Evolutionary conservation across 2,797 vertebrate genomes (phyloP), one percentile per base, ranked within the genome.

Genomic region (Peromyscus eremicus): DNA sequence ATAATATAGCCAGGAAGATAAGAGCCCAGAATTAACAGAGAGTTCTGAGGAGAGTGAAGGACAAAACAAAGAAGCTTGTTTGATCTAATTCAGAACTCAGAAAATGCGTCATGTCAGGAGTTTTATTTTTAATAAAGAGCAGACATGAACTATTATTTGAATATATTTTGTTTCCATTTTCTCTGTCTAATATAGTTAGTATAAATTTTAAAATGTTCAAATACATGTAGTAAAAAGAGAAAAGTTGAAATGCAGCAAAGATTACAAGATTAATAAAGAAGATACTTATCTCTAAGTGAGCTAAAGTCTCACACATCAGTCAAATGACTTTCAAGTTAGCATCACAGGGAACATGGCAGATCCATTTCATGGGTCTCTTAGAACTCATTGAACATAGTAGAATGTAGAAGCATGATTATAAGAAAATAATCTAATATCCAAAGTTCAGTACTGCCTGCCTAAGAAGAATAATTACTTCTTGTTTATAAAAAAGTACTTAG

Each of bases 41-140:
- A 83, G n/a, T 34, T 87, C 84, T 43, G 40, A 89, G 29, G n/a
- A 82, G 88, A 83, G 23, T 49, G 23, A 97, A 97, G 82, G 85
- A 23, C 52, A 90, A 37, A 87, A 9, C 57, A 88, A 66, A 83
- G 62, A 23, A 89, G 34, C 32, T 34, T 14, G 4, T 64, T 37
- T 83, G 37, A n/a, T 17, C 25, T n/a, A 40, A 77, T n/a, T 76
- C 19, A 87, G 7, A 94, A 2, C 9, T 79, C 37, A 0, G 89
- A 57, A 64, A 60, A n/a, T 4, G 11, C 19, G 1, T 8, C 5
- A 2, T 46, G 25, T 27, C 6, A 0, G 23, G n/a, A 64, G 34
- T 75, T 90, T 25, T 43, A 77, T 52, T 89, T 87, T 73, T 91
- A 85, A 76, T 80, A 55, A 77, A 87, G 14, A 32, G 12, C 0